A percentile compares a stretch with the other conserved stretches of the same genome.
Conservation (phyloP, 2,797 vertebrate genomes). For the Gymnocypris eckloni region DNA sequence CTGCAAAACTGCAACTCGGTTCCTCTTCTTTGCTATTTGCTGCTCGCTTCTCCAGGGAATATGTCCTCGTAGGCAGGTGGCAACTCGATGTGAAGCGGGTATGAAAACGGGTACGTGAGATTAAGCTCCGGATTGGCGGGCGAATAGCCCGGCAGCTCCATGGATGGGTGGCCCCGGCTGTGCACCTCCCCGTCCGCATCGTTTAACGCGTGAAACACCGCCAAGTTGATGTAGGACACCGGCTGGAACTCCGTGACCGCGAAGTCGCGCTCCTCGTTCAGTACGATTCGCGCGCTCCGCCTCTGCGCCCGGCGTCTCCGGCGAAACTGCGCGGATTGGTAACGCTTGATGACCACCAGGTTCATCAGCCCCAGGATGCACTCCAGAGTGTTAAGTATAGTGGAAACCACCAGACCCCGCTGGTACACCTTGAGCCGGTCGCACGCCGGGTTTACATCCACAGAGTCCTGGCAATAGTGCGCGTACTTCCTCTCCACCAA, state of each 20-base stretch:
- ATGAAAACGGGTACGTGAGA: constrained; percentile 90
- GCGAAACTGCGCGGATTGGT: constrained; percentile 85
- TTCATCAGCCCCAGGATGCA: constrained; percentile 90
- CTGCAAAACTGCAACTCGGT: constrained; percentile 66
- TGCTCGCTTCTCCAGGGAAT: constrained; percentile 83
- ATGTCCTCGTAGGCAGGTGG: constrained; percentile 91
- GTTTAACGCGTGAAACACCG: constrained; percentile 82
- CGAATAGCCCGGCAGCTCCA: constrained; percentile 93
- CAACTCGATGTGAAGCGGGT: constrained; percentile 84
- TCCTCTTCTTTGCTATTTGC: constrained; percentile 68
- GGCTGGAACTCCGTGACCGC: constrained; percentile 81
- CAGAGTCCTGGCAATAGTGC: constrained; percentile 86
- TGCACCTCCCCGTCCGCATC: constrained; percentile 90
- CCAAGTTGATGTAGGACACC: constrained; percentile 93
- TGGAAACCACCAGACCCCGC: constrained; percentile 88
- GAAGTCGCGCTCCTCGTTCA: constrained; percentile 86
- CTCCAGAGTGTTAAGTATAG: constrained; percentile 92
- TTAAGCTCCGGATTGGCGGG: constrained; percentile 89
- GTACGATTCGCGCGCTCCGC: constrained; percentile 82
- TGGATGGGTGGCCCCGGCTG: constrained; percentile 89
- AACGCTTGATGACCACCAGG: constrained; percentile 89
- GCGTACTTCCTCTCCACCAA: constrained; percentile 93
- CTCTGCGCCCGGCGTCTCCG: constrained; percentile 76
- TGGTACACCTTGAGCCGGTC: constrained; percentile 90
- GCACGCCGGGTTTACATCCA: constrained; percentile 78